These are phyloP conservation scores for Danaus melanippus DNA, from an alignment of 1,140 invertebrate species.

Conservation along the genomic window DNA sequence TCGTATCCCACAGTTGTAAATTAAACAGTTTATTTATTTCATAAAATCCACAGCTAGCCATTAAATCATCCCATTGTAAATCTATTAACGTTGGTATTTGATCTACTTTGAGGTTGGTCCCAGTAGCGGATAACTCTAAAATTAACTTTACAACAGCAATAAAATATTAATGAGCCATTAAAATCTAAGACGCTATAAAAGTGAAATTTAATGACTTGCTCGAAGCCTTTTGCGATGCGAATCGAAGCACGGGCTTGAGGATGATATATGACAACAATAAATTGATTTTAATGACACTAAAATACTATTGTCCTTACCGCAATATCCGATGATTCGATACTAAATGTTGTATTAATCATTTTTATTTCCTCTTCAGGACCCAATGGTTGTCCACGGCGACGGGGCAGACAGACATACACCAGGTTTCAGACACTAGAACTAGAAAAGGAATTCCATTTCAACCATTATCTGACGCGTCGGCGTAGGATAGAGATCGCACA, in stretches of 20 bases:
- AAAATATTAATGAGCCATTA: conserved; percentile 69
- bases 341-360: conserved; percentile 26
- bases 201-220: conserved; percentile 59
- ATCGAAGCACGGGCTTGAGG: conserved; percentile 32
- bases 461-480: conserved; percentile 95
- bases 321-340: conserved; percentile 17
- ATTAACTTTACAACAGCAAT: conserved; percentile 61
- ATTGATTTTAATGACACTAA: conserved; percentile 30
- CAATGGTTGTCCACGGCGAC: conserved; percentile 93
- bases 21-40: conserved; percentile 28
- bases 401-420: conserved; percentile 97
- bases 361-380: conserved; percentile 83
- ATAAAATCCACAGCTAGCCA: conserved; percentile 14
- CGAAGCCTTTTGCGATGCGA: conserved; percentile 46
- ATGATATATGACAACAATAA: conserved; percentile 55
- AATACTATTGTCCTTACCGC: conserved; percentile 20
- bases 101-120: conserved; percentile 49
- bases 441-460: conserved; percentile 99
- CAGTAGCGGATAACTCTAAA: conserved; percentile 64
- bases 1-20: conserved; percentile 10
- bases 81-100: conserved; percentile 29
- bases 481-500: conserved; percentile 98
- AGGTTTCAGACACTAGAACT: conserved; percentile 94
- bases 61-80: conserved; percentile 17
- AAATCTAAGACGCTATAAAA: conserved; percentile 67